Evolutionary conservation across 1,140 invertebrate species (phyloP).

Genomic region (Linepithema humile): DNA sequence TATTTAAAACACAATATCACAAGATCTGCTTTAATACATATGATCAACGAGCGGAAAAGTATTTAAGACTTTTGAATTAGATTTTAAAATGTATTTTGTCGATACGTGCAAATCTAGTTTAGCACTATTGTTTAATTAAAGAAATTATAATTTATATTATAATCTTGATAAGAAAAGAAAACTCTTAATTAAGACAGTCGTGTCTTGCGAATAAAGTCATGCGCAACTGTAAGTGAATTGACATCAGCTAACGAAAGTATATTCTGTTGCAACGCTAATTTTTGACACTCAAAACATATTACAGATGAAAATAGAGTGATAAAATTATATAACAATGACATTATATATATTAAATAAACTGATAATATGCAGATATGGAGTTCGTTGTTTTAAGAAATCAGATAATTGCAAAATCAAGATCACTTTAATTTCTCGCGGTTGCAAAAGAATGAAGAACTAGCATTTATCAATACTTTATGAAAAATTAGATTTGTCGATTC

Average conservation of each 20-base stretch:
- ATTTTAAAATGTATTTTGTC: not conserved
- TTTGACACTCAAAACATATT: not conserved
- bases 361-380: not conserved
- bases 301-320: not conserved
- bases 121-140: not conserved
- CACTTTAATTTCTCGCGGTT: not conserved
- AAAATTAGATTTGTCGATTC: not conserved
- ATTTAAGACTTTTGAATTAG: not conserved
- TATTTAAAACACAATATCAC: not conserved
- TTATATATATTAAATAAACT: not conserved
- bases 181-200: too few species aligned
- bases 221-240: too few species aligned
- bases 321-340: not conserved
- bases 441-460: not conserved
- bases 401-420: not conserved
- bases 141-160: constrained; percentile 2
- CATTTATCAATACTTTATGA: not conserved
- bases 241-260: not conserved
- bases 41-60: not conserved
- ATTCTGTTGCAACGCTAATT: not conserved
- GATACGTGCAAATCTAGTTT: not conserved
- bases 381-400: not conserved
- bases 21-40: not conserved
- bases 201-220: too few species aligned
- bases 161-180: too few species aligned